phyloP scores from a whole-genome alignment of 2,797 vertebrate genomes.

The Synanceia verrucosa region DNA sequence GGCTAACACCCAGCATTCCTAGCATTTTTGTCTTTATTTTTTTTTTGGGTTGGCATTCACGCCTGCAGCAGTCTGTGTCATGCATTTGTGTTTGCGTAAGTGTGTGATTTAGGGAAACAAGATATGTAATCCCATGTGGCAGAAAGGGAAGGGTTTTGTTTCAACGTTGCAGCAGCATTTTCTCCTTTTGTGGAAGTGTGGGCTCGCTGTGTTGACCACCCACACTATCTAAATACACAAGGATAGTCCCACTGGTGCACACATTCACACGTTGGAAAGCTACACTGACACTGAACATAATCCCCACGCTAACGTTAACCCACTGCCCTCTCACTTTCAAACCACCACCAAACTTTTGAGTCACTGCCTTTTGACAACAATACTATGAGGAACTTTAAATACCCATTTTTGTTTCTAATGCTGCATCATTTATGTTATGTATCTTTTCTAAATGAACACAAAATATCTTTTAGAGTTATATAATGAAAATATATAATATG shows the following conservation, averaged over 20 bases:
- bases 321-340: background rate
- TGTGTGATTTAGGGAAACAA: conserved; percentile 16
- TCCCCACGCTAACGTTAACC: background rate
- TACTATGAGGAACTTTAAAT: background rate
- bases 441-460: background rate
- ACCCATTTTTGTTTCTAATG: background rate
- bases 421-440: background rate
- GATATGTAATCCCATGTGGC: conserved; percentile 70
- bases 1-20: conserved; percentile 64
- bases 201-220: conserved; percentile 39
- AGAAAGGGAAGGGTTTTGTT: conserved; percentile 77
- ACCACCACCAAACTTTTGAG: background rate
- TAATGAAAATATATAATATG: background rate
- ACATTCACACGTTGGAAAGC: conserved; percentile 21
- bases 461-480: background rate
- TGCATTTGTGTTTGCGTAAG: conserved; percentile 25
- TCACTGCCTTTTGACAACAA: background rate
- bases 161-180: conserved; percentile 71
- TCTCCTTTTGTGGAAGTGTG: conserved; percentile 79
- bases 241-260: background rate
- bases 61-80: conserved; percentile 28
- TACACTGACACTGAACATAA: conserved; percentile 1
- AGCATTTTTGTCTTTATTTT: conserved; percentile 27
- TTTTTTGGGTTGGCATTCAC: conserved; percentile 44
- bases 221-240: conserved; percentile 35